Evolutionary conservation across 2,113 vertebrate species (phyloP).

Genomic region (Mixornis gularis): DNA sequence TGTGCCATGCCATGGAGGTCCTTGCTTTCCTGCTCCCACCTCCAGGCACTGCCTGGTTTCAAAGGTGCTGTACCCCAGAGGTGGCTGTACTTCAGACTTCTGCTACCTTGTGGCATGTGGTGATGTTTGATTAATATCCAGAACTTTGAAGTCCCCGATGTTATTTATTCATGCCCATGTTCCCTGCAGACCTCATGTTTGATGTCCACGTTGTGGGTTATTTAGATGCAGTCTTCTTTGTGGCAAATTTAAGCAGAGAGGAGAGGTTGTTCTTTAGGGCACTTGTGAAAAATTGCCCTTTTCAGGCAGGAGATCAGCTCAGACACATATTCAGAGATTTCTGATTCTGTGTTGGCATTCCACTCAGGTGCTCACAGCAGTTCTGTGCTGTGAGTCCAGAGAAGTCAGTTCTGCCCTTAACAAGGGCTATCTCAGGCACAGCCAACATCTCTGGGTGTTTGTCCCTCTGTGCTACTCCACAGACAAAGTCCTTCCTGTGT

Average conservation of each 20-base stretch:
- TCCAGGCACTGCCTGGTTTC: neutral
- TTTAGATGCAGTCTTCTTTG: neutral
- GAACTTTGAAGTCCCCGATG: constrained; percentile 15
- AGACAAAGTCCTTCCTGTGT: neutral
- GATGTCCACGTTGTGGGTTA: neutral
- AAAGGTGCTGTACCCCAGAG: neutral
- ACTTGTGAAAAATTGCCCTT: neutral
- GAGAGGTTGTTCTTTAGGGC: neutral
- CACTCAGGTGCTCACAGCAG: neutral
- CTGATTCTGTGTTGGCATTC: neutral
- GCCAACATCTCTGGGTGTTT: neutral
- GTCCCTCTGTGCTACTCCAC: accelerated
- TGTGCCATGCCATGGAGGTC: neutral
- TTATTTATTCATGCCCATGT: constrained; percentile 48
- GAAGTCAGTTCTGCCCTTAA: neutral
- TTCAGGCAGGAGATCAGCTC: neutral
- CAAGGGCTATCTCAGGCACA: neutral
- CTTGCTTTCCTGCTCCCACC: neutral
- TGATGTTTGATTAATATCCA: constrained; percentile 53
- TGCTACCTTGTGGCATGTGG: neutral
- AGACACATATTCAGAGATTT: neutral
- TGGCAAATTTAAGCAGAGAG: neutral
- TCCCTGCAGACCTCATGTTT: constrained; percentile 27
- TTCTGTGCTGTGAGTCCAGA: neutral
- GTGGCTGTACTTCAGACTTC: constrained; percentile 7